Conservation (phyloP, 2,888 invertebrate genomes). For the Nineta flava region DNA sequence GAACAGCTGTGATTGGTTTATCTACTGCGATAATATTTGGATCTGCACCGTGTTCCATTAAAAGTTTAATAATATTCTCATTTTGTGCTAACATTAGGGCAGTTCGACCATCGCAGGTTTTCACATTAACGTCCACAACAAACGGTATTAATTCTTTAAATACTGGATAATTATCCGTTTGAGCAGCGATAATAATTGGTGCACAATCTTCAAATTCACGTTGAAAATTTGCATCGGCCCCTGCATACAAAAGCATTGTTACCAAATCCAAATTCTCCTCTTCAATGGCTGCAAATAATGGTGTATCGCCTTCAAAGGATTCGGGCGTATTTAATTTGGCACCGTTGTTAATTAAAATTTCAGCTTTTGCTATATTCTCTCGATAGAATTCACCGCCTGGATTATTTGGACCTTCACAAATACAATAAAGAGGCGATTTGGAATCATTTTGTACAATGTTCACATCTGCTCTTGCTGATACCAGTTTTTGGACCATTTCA, state of each 20-base stretch:
- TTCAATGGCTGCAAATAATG: constrained; percentile 2
- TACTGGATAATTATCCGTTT: not conserved
- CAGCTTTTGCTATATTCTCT: constrained; percentile 2
- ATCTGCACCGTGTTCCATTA: constrained; percentile 8
- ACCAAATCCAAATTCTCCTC: not conserved
- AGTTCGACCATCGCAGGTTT: constrained; percentile 7
- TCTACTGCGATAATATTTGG: constrained; percentile 6
- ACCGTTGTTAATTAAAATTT: constrained; percentile 1
- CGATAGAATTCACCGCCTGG: not conserved
- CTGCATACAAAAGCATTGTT: constrained; percentile 1
- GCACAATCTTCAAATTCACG: constrained; percentile 1
- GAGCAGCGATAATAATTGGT: constrained; percentile 2
- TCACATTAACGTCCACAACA: constrained; percentile 3
- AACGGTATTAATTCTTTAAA: constrained; percentile 1
- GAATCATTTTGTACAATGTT: constrained; percentile 7
- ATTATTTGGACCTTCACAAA: constrained; percentile 3
- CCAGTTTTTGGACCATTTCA: constrained; percentile 2
- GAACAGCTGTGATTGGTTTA: constrained; percentile 8
- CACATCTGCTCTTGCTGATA: constrained; percentile 7
- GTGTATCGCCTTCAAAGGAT: constrained; percentile 7
- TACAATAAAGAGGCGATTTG: constrained; percentile 7
- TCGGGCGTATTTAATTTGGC: constrained; percentile 2
- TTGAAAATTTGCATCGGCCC: constrained; percentile 2
- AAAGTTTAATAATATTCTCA: constrained; percentile 6
- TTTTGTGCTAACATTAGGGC: constrained; percentile 9